These are phyloP conservation scores for Phoxinus phoxinus DNA, from an alignment of 2,113 vertebrate genomes.

Conservation along the genomic window DNA sequence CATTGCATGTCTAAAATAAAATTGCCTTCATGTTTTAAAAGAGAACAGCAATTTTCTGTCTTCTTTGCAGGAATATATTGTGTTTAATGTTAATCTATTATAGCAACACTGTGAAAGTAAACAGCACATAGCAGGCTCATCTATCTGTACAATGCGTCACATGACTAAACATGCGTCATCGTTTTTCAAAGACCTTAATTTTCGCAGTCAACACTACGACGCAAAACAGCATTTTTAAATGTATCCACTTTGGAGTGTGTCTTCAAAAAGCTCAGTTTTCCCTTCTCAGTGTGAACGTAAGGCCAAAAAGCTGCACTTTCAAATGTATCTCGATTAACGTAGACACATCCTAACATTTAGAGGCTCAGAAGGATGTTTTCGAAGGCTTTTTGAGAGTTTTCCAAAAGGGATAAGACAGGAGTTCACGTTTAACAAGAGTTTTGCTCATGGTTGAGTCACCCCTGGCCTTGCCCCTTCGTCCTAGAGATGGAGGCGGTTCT, in stretches of 20 bases:
- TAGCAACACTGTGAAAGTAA: no score
- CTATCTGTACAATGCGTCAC: no score
- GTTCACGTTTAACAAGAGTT: conserved; percentile 37
- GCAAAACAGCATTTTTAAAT: not conserved
- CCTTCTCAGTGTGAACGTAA: not conserved
- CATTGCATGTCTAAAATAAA: no score
- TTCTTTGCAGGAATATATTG: no score
- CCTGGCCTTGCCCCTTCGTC: conserved; percentile 31
- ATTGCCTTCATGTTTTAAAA: no score
- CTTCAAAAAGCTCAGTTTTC: no score
- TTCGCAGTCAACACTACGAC: not conserved
- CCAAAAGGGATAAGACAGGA: conserved; percentile 8
- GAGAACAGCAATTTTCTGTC: no score
- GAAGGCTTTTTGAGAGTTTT: not conserved
- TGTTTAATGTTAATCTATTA: no score
- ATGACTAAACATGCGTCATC: no score
- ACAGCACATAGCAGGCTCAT: no score
- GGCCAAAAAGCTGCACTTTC: not conserved
- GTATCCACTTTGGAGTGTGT: not conserved
- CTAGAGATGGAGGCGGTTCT: conserved; percentile 27
- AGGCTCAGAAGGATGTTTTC: not conserved
- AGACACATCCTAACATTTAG: not conserved
- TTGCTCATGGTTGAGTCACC: conserved; percentile 33
- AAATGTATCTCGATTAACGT: not conserved
- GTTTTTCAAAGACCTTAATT: not conserved